Evolutionary conservation across 1,140 invertebrate genomes (phyloP), one percentile per base, ranked within the genome.

Genomic region (Neotoxoptera formosana): DNA sequence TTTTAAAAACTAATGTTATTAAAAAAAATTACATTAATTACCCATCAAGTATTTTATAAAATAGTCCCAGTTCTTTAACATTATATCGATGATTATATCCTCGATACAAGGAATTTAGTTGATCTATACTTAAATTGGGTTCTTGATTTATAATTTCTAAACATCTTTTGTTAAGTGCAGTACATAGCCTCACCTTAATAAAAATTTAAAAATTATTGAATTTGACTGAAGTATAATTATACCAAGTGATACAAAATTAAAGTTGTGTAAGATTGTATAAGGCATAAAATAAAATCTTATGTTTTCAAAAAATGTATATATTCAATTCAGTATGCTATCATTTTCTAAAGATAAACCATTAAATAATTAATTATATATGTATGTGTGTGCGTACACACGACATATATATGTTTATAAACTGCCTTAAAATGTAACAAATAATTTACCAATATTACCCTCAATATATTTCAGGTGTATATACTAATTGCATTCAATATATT

Each of bases 1-100:
- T 25, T 56, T 90, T 45, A 41, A 30, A 93, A 86, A 84, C 8
- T 83, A 34, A 47, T 91, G 2, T 41, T 89, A 23, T 45, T 41
- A 6, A 41, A 9, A 48, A 47, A 34, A 34, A 83, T 51, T 53
- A 53, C 21, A 86, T 17, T 41, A 53, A 36, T 56, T 56, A 84
- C 91, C 81, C 25, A 56, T 86, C 91, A n/a, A 93, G 45, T 86
- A 93, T 84, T 25, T 93, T 93, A 56, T 86, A 93, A 93, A 93
- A 93, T 17, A 93, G 48, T 56, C 45, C 81, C 2, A 81, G 91
- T n/a, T 93, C 91, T 3, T 53, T 41, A 53, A 93, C 34, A 93
- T 93, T 93, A 41, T 36, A 7, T 53, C 91, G 76, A 93, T 93
- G 76, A 41, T 93, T 93, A 84, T 86, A 93, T 56, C 48, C 91